Evolutionary conservation across 2,113 vertebrate species (phyloP).

Genomic region (Vimba vimba): DNA sequence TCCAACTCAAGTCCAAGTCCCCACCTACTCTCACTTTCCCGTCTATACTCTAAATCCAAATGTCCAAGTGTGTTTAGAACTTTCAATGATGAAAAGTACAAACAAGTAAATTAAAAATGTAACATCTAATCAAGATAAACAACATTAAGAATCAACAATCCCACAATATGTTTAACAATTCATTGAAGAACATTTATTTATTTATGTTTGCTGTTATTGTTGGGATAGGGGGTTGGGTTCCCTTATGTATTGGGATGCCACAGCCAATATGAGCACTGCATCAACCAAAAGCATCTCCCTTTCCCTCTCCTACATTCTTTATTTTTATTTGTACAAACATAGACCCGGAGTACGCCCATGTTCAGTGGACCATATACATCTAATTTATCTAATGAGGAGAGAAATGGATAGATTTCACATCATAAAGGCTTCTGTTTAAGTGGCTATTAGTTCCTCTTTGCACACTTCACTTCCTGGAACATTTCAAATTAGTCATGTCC

Average conservation of each 20-base stretch:
- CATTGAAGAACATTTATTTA: background rate
- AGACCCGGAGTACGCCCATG: background rate
- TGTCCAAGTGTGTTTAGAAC: background rate
- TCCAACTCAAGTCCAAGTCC: background rate
- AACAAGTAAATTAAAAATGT: background rate
- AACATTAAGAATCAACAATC: background rate
- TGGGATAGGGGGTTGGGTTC: background rate
- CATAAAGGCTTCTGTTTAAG: slow-evolving; percentile 48
- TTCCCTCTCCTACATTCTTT: background rate
- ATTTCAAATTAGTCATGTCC: slow-evolving; percentile 59
- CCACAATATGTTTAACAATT: background rate
- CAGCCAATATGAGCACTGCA: background rate
- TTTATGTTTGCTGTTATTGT: background rate
- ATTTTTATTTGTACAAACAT: slow-evolving; percentile 38
- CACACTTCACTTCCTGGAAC: slow-evolving; percentile 51
- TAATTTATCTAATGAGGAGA: slow-evolving; percentile 55
- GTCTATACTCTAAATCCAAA: background rate
- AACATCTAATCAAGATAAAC: background rate
- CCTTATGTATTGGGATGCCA: background rate
- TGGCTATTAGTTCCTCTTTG: slow-evolving; percentile 47
- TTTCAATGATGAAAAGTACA: background rate
- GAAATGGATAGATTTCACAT: slow-evolving; percentile 49
- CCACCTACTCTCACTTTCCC: background rate
- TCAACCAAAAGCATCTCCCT: background rate
- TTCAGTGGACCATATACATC: slow-evolving; percentile 34